Evolutionary conservation across 2,888 invertebrate genomes (phyloP).

Genomic region (Notocelia uddmanniana): DNA sequence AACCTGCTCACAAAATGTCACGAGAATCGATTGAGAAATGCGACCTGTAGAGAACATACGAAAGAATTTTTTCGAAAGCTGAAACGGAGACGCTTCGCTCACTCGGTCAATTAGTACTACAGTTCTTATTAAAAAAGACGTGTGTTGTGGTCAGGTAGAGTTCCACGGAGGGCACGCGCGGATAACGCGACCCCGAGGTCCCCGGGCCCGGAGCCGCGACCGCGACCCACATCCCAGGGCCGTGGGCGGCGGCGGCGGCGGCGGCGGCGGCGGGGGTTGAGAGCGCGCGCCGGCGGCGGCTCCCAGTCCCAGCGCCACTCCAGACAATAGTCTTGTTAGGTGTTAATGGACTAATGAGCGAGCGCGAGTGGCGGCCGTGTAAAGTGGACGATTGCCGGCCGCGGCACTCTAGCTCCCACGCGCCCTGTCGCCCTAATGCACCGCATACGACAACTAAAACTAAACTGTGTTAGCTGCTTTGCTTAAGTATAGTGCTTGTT

Average conservation of each 20-base stretch:
- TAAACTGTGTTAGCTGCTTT: not conserved
- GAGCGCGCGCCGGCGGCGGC: conserved; percentile 21
- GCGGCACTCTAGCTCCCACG: conserved; percentile 46
- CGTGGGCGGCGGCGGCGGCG: not conserved
- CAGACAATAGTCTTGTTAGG: conserved; percentile 37
- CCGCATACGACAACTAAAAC: conserved; percentile 6
- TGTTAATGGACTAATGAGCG: conserved; percentile 43
- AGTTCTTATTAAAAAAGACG: no score
- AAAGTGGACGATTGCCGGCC: conserved; percentile 58
- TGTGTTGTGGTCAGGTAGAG: no score
- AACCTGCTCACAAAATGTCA: no score
- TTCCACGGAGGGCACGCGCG: no score
- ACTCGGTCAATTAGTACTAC: no score
- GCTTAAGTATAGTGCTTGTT: no score
- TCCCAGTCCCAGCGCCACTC: conserved; percentile 22
- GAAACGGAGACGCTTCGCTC: no score
- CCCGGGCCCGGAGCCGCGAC: no score
- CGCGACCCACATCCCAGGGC: conserved; percentile 5
- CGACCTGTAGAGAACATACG: no score
- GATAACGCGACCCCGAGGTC: no score
- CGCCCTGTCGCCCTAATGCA: conserved; percentile 14
- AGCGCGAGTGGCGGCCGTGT: conserved; percentile 34
- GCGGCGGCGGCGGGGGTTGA: not conserved
- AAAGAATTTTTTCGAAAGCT: no score
- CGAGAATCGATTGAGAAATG: no score